Base-by-base conservation (phyloP, 2,113 vertebrate species). In the Scytalopus superciliaris region DNA sequence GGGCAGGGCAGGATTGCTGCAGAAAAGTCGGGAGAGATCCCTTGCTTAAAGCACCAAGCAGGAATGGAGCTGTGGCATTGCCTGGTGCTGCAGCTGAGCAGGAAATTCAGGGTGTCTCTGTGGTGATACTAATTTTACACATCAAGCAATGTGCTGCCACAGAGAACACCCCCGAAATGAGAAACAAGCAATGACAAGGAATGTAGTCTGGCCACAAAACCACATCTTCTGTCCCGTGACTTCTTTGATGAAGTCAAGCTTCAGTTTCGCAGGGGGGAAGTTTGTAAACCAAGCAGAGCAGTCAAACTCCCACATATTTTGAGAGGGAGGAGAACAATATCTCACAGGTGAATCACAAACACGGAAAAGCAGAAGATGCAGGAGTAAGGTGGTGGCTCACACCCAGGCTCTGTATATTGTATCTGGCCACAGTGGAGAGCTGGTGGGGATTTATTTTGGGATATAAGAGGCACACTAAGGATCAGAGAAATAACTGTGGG, bases 331-430 rank as follows among this genome's bases (percentile, higher is more conserved):
- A 94, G 79, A 72, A 66, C 40, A 77, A 60, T 79, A 59, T n/a
- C 90, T 77, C 23, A 42, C 44, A 83, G 66, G 59, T 92, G 92
- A 95, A 92, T 86, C 90, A 83, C 42, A 68, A 75, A 68, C 5
- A 19, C 7, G 45, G 55, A 68, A 70, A 85, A 33, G 50, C 53
- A 89, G 55, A 80, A 85, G 93, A 75, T 75, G 27, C 6, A 40
- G 31, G 66, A 88, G 68, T 18, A 47, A 88, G 35, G 42, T 44
- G 67, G 14, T 52, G 52, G 62, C 53, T 92, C 47, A 21, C 68
- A 88, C 19, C 33, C 42, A 64, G 47, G 15, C 37, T 72, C 44
- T 84, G 44, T 80, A 12, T 27, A 5, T 77, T 90, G 15, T 30
- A 45, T 81, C 39, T 62, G 52, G 40, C 33, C 22, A 12, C 0